Percentiles rank a stretch among this genome's conserved stretches.
Conservation (phyloP, 2,888 invertebrate genomes). For the Folsomia manolachei region DNA sequence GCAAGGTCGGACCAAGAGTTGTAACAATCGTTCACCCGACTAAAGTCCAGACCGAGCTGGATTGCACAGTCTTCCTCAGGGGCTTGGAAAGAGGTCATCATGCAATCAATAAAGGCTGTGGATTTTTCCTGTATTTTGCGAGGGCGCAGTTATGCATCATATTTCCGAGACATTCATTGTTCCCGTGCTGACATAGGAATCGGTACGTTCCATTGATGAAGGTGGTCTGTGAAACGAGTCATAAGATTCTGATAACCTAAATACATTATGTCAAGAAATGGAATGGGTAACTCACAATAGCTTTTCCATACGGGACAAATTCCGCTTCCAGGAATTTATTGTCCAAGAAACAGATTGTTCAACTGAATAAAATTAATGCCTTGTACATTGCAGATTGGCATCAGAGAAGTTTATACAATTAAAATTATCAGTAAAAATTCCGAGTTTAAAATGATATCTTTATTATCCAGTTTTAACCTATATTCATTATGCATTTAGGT, state of each 20-base stretch:
- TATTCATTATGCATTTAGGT: too few relatives aligned
- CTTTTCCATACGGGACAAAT: conserved; percentile 40
- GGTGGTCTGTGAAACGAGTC: conserved; percentile 20
- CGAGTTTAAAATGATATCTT: too few relatives aligned
- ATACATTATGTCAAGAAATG: neutral
- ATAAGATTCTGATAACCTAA: neutral
- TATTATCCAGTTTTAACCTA: too few relatives aligned
- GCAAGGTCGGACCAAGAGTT: conserved; percentile 47
- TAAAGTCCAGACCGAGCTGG: conserved; percentile 44
- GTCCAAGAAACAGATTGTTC: too few relatives aligned
- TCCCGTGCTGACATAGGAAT: conserved; percentile 52
- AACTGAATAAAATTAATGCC: too few relatives aligned
- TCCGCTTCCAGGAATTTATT: conserved; percentile 30
- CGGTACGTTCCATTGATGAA: conserved; percentile 32
- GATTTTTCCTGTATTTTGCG: conserved; percentile 40
- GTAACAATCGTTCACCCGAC: conserved; percentile 46
- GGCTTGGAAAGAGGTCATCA: conserved; percentile 45
- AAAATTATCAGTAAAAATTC: too few relatives aligned
- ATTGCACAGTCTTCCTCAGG: conserved; percentile 50
- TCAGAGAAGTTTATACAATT: too few relatives aligned
- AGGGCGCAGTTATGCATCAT: conserved; percentile 51
- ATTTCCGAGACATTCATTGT: conserved; percentile 52
- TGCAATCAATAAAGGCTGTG: conserved; percentile 51
- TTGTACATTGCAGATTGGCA: too few relatives aligned
- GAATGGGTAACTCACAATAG: conserved; percentile 24